Base-by-base conservation (phyloP, 92 coral and sea anemone species). In the Siderastrea siderea region DNA sequence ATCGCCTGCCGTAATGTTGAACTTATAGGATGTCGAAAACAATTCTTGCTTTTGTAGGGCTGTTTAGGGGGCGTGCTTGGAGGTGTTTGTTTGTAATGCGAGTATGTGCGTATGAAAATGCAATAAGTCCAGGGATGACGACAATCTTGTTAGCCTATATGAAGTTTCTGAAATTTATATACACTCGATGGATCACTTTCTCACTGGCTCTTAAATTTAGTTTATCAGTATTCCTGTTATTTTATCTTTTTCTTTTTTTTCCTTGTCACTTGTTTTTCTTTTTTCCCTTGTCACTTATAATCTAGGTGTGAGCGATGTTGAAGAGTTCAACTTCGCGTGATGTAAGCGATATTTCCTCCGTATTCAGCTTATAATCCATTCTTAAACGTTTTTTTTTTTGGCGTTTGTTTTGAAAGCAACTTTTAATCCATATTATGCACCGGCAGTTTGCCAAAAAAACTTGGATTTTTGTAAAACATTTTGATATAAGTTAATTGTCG, bases 391-490 rank as follows among this genome's bases (percentile, higher is more conserved):
- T 58, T 74, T 47, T 74, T 38, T 26, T 2, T 4, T 11, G 81
- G 54, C 53, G 7, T 44, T 76, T 59, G 68, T 12, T 76, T 76
- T 60, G 67, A 58, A 58, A 76, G 46, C 81, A 45, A 15, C 53
- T 76, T 26, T 76, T 14, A 76, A 76, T 76, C 43, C 15, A 67
- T 58, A 45, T 38, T 2, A 44, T 76, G 12, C 5, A 1, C 10
- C 65, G 80, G 50, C 66, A 12, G 80, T 57, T 45, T 45, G 80
- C 80, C 80, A 75, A 47, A 54, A 75, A 4, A 7, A 12, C 3
- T 6, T 7, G 11, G 62, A 26, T 26, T 26, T 26, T 26, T 26
- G 38, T 26, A 26, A 26, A 26, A 26, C 38, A 26, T 26, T 26
- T 26, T 26, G 38, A 26, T 26, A 26, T 26, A 26, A 26, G 38